Conservation (phyloP, 2,113 vertebrate genomes). For the Paramisgurnus dabryanus region DNA sequence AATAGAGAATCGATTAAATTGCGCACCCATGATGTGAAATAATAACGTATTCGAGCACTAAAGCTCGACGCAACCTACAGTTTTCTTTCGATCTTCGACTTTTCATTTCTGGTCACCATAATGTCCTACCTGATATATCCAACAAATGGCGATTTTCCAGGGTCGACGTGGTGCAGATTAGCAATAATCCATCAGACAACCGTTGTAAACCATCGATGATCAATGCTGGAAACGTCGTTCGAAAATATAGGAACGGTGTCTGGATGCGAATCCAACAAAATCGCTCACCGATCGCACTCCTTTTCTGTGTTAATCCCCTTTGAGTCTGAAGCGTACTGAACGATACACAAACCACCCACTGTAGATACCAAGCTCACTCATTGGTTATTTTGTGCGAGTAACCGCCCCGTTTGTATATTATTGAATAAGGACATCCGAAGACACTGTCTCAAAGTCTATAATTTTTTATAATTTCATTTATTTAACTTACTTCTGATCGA, state of each 20-base stretch:
- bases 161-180: slow-evolving; percentile 47
- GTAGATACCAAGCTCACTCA: not conserved
- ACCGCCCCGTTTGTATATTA: not conserved
- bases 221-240: slow-evolving; percentile 60
- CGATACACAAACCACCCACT: slow-evolving; percentile 56
- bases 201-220: slow-evolving; percentile 56
- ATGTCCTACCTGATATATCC: slow-evolving; percentile 42
- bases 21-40: not conserved
- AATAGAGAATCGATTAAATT: not conserved
- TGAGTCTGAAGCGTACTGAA: slow-evolving; percentile 69
- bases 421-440: not conserved
- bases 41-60: not conserved
- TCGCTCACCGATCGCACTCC: slow-evolving; percentile 58
- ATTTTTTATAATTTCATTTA: too few relatives aligned
- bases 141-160: not conserved
- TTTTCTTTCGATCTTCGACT: slow-evolving; percentile 22
- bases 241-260: slow-evolving; percentile 60
- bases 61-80: not conserved
- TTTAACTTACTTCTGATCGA: not conserved
- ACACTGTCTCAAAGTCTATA: not conserved
- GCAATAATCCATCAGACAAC: slow-evolving; percentile 75
- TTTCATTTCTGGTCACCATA: slow-evolving; percentile 1
- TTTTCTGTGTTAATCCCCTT: slow-evolving; percentile 62
- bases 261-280: slow-evolving; percentile 70
- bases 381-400: slow-evolving; percentile 4